phyloP scores from a whole-genome alignment of 2,797 vertebrate genomes.

The Gobionotothen gibberifrons region DNA sequence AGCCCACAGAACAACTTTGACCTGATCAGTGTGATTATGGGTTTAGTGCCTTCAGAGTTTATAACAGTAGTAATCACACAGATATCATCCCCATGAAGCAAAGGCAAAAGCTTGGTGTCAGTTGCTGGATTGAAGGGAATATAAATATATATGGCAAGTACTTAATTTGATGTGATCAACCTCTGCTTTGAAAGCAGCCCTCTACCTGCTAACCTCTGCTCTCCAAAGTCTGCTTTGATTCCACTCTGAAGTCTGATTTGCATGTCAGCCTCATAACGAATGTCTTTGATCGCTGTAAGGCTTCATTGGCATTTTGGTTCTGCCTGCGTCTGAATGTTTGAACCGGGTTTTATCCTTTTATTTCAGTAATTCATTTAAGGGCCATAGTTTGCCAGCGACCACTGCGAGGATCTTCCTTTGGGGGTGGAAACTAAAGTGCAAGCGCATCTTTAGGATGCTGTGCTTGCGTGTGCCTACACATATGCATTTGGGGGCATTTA shows the following conservation, averaged over 20 bases:
- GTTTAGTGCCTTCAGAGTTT: constrained; percentile 23
- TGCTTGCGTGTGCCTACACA: constrained; percentile 14
- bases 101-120: constrained; percentile 18
- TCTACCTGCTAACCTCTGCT: constrained; percentile 25
- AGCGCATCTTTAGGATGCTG: constrained; percentile 29
- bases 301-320: constrained; percentile 43
- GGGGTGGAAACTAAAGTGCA: neutral
- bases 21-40: constrained; percentile 33
- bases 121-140: constrained; percentile 16
- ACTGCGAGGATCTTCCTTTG: constrained; percentile 32
- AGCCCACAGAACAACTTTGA: constrained; percentile 27
- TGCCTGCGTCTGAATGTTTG: constrained; percentile 28
- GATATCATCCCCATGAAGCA: constrained; percentile 18
- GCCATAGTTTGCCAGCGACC: constrained; percentile 38
- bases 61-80: constrained; percentile 43
- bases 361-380: constrained; percentile 65
- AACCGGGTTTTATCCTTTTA: constrained; percentile 48
- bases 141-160: neutral
- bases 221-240: constrained; percentile 32
- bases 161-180: constrained; percentile 9
- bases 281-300: constrained; percentile 44
- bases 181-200: constrained; percentile 22
- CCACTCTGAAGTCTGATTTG: constrained; percentile 48
- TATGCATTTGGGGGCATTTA: constrained; percentile 21
- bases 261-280: constrained; percentile 53